Conservation (phyloP, 2,888 invertebrate species). For the Tipula helvola region DNA sequence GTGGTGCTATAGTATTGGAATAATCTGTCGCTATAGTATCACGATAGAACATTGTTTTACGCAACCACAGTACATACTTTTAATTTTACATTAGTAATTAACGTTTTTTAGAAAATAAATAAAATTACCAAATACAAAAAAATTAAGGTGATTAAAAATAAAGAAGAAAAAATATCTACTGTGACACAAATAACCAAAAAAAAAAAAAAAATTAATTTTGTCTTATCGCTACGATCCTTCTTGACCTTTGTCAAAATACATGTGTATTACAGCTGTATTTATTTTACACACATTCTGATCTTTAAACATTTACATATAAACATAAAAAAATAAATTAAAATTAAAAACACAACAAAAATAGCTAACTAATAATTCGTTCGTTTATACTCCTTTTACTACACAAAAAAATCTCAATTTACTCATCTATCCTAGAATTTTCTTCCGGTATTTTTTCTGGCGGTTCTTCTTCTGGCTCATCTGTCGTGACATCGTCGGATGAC, state of each 20-base stretch:
- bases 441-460: background rate
- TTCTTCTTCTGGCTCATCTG: background rate
- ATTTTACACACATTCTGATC: background rate
- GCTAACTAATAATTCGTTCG: background rate
- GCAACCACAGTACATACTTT: background rate
- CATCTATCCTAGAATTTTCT: background rate
- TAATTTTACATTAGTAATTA: background rate
- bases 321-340: background rate
- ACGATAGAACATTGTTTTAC: background rate
- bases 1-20: background rate
- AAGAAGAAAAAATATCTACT: background rate
- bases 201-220: background rate
- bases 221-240: background rate
- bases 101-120: background rate
- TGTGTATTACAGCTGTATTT: background rate
- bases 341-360: slow-evolving; percentile 4
- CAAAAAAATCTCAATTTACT: background rate
- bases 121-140: background rate
- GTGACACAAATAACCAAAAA: background rate
- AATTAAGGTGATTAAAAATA: background rate
- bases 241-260: background rate
- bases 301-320: background rate
- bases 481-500: background rate
- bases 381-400: background rate
- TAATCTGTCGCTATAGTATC: background rate